Conservation (phyloP, 2,888 invertebrate genomes). For the Heliconius sara region DNA sequence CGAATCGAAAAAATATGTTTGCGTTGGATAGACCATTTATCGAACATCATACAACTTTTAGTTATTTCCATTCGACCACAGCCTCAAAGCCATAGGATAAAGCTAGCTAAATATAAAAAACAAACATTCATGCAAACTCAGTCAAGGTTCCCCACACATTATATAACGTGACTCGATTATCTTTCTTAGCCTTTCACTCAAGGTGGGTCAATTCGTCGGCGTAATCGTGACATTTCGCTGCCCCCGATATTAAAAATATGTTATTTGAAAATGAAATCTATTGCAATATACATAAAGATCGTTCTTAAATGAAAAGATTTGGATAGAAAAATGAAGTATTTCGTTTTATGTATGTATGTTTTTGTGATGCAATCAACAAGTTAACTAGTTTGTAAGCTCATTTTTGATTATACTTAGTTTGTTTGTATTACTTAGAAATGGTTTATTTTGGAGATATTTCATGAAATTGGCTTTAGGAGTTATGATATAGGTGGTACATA, state of each 20-base stretch:
- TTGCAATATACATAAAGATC: neutral
- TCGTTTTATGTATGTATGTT: slow-evolving; percentile 34
- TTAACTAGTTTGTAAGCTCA: slow-evolving; percentile 19
- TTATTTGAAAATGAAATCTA: slow-evolving; percentile 30
- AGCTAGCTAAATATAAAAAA: neutral
- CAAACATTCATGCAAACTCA: slow-evolving; percentile 40
- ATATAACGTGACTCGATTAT: slow-evolving; percentile 45
- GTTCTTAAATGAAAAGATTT: slow-evolving; percentile 22
- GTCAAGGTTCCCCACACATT: slow-evolving; percentile 52
- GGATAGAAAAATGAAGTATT: slow-evolving; percentile 2
- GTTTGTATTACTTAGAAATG: neutral
- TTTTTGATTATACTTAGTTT: neutral
- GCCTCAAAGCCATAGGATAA: neutral
- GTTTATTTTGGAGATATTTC: neutral
- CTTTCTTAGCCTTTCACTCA: slow-evolving; percentile 50
- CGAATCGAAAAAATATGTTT: no score
- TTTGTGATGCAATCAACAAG: slow-evolving; percentile 34
- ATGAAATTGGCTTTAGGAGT: neutral
- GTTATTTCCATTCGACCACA: neutral
- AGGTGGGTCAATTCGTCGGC: slow-evolving; percentile 49
- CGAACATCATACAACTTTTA: neutral
- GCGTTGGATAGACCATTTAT: no score
- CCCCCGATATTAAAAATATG: slow-evolving; percentile 25
- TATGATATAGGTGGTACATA: neutral
- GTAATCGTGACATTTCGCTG: slow-evolving; percentile 51